Conservation (phyloP, 2,888 invertebrate genomes). For the Cremastinae sp. region DNA sequence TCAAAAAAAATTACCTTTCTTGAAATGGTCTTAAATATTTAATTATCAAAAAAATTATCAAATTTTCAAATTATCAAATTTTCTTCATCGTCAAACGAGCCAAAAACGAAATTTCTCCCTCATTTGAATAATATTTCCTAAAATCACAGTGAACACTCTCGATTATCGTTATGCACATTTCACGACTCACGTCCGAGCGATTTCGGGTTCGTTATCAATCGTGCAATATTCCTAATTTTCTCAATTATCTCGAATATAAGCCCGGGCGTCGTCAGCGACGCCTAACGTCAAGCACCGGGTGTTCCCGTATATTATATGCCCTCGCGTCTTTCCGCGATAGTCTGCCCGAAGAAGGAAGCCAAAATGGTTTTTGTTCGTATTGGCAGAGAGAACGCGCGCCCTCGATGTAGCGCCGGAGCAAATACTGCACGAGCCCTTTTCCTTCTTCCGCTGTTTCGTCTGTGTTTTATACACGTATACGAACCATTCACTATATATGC, state of each 20-base stretch:
- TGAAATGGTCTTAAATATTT: too few relatives aligned
- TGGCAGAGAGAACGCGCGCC: slow-evolving; percentile 67
- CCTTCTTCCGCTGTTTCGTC: slow-evolving; percentile 38
- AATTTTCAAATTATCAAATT: too few relatives aligned
- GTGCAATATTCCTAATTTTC: slow-evolving; percentile 20
- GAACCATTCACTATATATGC: too few relatives aligned
- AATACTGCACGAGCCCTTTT: slow-evolving; percentile 56
- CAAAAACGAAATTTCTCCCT: too few relatives aligned
- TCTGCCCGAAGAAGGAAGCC: slow-evolving; percentile 68
- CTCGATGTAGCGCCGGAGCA: slow-evolving; percentile 43
- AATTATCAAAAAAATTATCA: too few relatives aligned
- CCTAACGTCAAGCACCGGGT: slow-evolving; percentile 64
- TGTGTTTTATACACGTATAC: too few relatives aligned
- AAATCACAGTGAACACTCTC: too few relatives aligned
- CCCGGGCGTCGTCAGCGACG: slow-evolving; percentile 61
- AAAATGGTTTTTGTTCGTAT: slow-evolving; percentile 71
- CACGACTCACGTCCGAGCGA: slow-evolving; percentile 1
- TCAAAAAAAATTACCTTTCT: too few relatives aligned
- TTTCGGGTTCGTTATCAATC: neutral
- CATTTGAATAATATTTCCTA: too few relatives aligned
- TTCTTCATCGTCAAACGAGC: too few relatives aligned
- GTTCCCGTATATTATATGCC: slow-evolving; percentile 27
- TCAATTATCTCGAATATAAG: slow-evolving; percentile 46
- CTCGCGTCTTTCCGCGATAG: slow-evolving; percentile 55
- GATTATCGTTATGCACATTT: too few relatives aligned